Base-by-base conservation (phyloP, 2,797 vertebrate species). In the Capromys pilorides region DNA sequence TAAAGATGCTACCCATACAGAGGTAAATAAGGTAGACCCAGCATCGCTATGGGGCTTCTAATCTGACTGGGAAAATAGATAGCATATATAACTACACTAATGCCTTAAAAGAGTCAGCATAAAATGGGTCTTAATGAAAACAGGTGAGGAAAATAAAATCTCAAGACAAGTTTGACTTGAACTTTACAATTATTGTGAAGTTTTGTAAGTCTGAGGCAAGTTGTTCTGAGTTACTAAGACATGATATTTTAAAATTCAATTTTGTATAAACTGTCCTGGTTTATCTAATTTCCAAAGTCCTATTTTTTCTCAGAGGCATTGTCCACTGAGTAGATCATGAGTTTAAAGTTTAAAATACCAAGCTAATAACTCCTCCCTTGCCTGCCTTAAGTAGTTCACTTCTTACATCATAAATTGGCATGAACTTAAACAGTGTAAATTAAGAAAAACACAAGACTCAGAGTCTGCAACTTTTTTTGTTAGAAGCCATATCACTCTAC, bases 291-390 rank as follows among this genome's bases (percentile, higher is more conserved):
- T 75, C 24, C 62, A 62, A 82, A 82, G 80, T 86, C 61, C 14
- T 14, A 39, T 41, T 45, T 90, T 77, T 94, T 67, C 28, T 28
- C 39, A 69, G 90, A 88, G 83, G 18, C 41, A 88, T 81, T 83
- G 10, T 71, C 79, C 8, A 73, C 18, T 69, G 69, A 49, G 9
- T 67, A 75, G 8, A 59, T 54, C 45, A 81, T 64, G 57, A 67
- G 21, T 33, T 88, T 69, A 82, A 90, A 45, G 12, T 79, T 96
- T 73, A 86, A 89, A 94, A 75, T 82, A 94, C 49, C 86, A 95
- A 86, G 41, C 21, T 62, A 51, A 67, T 67, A 78, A 90, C 24
- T 26, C 31, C 89, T 82, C 51, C 80, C 54, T 79, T 83, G 78
- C 41, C 41, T 90, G 54, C 78, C 64, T 21, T 85, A 86, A 36